Base-by-base conservation (phyloP, 2,888 invertebrate genomes). In the Exephanes ischioxanthus region DNA sequence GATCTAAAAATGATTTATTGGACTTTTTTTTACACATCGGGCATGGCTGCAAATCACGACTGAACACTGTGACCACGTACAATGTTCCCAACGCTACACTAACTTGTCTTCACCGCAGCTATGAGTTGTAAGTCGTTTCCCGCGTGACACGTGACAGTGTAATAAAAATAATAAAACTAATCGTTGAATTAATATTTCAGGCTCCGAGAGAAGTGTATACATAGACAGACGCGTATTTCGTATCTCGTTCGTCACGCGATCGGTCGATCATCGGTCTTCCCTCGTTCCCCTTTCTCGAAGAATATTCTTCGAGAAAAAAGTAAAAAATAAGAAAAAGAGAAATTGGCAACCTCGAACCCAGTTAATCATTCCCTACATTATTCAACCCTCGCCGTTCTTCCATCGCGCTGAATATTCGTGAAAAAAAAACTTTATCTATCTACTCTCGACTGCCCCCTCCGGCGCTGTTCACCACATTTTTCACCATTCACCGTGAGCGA, bases 201-300 rank as follows among this genome's bases (percentile, higher is more conserved):
- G 6, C 30, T 26, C 19, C 14, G 61, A 19, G 61, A 26, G 5
- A 5, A 2, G 61, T 26, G 30, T 26, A 4, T 26, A 58, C 58
- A n/a, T 3, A 14, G 26, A 9, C 61, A 5, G 33, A 63, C 30
- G 1, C 61, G 33, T 6, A 30, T 61, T 14, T 30, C 26, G 30
- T 63, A 14, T 63, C 61, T 30, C 30, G 30, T 30, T 63, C 30
- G 61, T 63, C 61, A 63, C 61, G 61, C 61, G 61, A 63, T 63
- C 33, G 33, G n/a, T 16, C 61, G 30, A 63, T 63, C 61, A 16
- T 63, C 16, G 30, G 16, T 30, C 14, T 14, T 63, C 61, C 6
- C 14, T 30, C 26, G 9, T 61, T 30, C 30, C 30, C n/a, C 6
- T 63, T 16, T 16, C 61, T 63, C 33, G 61, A 30, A 11, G n/a